Conservation (phyloP, 2,888 invertebrate genomes). For the Tuberolachnus salignus region DNA sequence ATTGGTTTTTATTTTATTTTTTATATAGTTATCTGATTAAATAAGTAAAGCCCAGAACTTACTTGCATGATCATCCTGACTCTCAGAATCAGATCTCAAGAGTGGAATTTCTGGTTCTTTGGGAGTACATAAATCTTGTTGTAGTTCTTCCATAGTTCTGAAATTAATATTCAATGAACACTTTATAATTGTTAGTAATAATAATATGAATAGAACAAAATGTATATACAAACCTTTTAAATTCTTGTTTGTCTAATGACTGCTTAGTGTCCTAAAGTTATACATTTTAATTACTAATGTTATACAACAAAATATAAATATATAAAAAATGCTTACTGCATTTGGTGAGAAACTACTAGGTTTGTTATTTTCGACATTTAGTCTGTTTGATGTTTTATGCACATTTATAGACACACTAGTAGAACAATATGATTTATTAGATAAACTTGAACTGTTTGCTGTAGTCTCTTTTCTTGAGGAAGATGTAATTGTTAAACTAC, state of each 20-base stretch:
- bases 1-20: not conserved
- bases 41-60: no score
- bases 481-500: not conserved
- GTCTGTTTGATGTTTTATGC: not conserved
- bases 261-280: constrained; percentile 41
- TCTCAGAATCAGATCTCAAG: constrained; percentile 21
- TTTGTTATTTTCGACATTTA: constrained; percentile 16
- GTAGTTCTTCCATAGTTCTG: constrained; percentile 48
- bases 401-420: not conserved
- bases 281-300: not conserved
- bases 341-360: not conserved
- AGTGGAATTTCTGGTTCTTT: constrained; percentile 26
- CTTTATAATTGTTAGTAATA: not conserved
- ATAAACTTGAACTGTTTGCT: not conserved
- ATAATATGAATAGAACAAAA: not conserved
- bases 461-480: not conserved
- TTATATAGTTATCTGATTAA: no score
- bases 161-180: not conserved
- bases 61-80: constrained; percentile 50
- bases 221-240: constrained; percentile 37
- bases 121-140: constrained; percentile 42
- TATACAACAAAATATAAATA: not conserved
- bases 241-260: constrained; percentile 51
- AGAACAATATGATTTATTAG: not conserved
- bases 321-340: not conserved